A percentile compares a stretch with the other conserved stretches of the same genome.
Evolutionary conservation across 2,888 invertebrate species (phyloP).

Genomic region (Pollenia angustigena): DNA sequence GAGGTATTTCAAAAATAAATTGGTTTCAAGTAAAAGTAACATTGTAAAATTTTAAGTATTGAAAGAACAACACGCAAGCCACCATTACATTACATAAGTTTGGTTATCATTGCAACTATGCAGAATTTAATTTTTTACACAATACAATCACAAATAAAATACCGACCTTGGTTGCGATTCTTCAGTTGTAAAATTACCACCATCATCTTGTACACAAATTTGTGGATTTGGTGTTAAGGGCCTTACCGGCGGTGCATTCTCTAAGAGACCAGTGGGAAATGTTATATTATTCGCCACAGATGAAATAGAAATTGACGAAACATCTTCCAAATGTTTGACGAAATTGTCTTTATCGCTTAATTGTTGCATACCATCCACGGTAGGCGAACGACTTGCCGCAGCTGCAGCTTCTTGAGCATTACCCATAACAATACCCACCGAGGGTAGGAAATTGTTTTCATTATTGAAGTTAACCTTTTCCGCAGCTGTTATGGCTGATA

Average conservation of each 20-base stretch:
- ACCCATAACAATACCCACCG: conserved; percentile 88
- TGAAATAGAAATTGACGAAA: conserved; percentile 83
- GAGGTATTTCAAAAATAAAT: conserved; percentile 65
- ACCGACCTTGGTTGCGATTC: conserved; percentile 80
- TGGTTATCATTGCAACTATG: conserved; percentile 30
- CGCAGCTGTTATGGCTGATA: conserved; percentile 73
- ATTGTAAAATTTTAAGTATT: conserved; percentile 35
- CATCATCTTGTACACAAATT: conserved; percentile 81
- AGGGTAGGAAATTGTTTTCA: conserved; percentile 86
- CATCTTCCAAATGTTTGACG: conserved; percentile 83
- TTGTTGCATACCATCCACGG: conserved; percentile 77
- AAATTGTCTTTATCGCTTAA: conserved; percentile 84
- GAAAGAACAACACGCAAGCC: conserved; percentile 59
- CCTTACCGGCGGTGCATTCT: conserved; percentile 81
- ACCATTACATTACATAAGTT: conserved; percentile 50
- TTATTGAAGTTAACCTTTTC: conserved; percentile 80
- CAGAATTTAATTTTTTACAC: conserved; percentile 46
- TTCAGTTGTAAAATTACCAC: conserved; percentile 63
- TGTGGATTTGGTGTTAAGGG: conserved; percentile 87
- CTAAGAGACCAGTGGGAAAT: conserved; percentile 82
- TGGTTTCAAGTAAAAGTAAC: conserved; percentile 26
- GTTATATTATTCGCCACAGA: conserved; percentile 83
- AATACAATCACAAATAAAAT: conserved; percentile 77
- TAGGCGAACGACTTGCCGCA: conserved; percentile 71
- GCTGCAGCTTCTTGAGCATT: conserved; percentile 77